Base-by-base conservation (phyloP, 2,888 invertebrate genomes). In the Teleogryllus oceanicus region DNA sequence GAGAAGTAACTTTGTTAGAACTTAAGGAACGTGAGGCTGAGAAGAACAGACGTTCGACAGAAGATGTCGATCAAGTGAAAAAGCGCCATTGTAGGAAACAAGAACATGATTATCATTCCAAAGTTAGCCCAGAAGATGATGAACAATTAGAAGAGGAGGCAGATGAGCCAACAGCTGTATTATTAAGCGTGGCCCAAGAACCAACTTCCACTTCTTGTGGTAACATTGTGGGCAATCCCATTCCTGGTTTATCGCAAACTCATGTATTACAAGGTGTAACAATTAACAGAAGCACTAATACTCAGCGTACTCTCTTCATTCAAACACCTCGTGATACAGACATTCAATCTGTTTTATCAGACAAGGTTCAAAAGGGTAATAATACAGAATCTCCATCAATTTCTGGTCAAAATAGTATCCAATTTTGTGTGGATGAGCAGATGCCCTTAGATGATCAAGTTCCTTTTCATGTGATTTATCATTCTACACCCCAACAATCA, bases 1-100 rank as follows among this genome's bases (percentile, higher is more conserved):
- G 81, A 21, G 74, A 78, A 20, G 78, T 83, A 13, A 83, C 83
- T 21, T 49, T 83, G 12, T 81, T 81, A 50, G 82, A 82, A 62
- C 80, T 83, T 16, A 76, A 79, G 50, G 80, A 78, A 74, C 74
- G 51, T 24, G 78, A 80, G 75, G 76, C 16, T 37, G 77, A 80
- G n/a, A 75, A 76, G 13, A 77, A 79, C 51, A 80, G 80, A n/a
- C 76, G 74, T 11, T 77, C 75, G 24, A 77, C 79, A 24, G 79
- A 81, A 49, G 77, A 80, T 76, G 77, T 49, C 51, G 79, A 78
- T 75, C 74, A 77, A 50, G 79, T 76, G n/a, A 77, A 78, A 74
- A 74, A 76, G 24, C 78, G 76, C 16, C 76, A 50, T 50, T 49
- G 16, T 62, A 13, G 62, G 4, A 62, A 62, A n/a, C 62, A 62